These are phyloP conservation scores for Cavia aperea DNA, from an alignment of 2,113 vertebrate species.

Conservation along the genomic window DNA sequence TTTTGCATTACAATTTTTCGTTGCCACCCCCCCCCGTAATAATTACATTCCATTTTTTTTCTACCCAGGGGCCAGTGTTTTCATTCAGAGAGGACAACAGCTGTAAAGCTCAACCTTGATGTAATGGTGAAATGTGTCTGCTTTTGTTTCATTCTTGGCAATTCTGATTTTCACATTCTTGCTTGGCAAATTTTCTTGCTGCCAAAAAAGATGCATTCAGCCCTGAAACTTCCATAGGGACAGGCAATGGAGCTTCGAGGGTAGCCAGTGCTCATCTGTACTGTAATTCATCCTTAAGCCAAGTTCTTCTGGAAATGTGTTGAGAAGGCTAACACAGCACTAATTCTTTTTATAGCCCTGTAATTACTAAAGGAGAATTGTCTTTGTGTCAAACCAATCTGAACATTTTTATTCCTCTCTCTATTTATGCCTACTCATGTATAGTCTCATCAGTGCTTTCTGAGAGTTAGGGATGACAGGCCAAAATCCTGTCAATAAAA, in stretches of 20 bases:
- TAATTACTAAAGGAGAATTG: constrained; percentile 59
- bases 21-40: constrained; percentile 65
- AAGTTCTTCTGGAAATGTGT: constrained; percentile 53
- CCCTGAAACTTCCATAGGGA: constrained; percentile 39
- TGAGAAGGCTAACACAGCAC: constrained; percentile 43
- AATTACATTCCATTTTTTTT: constrained; percentile 73
- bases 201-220: constrained; percentile 58
- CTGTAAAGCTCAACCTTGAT: constrained; percentile 76
- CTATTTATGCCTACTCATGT: constrained; percentile 46
- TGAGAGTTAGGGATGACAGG: constrained; percentile 16
- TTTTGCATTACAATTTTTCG: constrained; percentile 72
- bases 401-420: constrained; percentile 52
- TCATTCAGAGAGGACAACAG: constrained; percentile 72
- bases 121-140: constrained; percentile 66
- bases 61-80: constrained; percentile 71
- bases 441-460: constrained; percentile 6
- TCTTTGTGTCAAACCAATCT: constrained; percentile 50
- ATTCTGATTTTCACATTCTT: constrained; percentile 63
- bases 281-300: constrained; percentile 68
- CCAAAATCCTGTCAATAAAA: constrained; percentile 48
- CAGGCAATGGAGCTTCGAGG: constrained; percentile 42
- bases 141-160: constrained; percentile 69
- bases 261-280: constrained; percentile 38
- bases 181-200: constrained; percentile 56
- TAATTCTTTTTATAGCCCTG: constrained; percentile 61